phyloP scores from a whole-genome alignment of 2,113 vertebrate genomes.

The Clarias gariepinus region DNA sequence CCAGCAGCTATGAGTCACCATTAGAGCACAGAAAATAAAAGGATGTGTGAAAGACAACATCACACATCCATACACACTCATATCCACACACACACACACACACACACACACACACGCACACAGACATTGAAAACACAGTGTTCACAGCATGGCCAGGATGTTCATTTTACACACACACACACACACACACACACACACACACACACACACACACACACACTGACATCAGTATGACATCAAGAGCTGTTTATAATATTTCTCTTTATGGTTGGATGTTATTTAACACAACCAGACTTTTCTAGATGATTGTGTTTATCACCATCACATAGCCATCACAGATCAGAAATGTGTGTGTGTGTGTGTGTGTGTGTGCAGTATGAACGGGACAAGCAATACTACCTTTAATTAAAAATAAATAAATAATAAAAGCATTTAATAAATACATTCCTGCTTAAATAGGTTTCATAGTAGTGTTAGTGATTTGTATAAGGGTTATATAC shows the following conservation, averaged over 20 bases:
- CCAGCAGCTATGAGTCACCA: constrained; percentile 53
- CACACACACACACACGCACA: constrained; percentile 18
- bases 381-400: no score
- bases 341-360: neutral
- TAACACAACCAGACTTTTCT: neutral
- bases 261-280: neutral
- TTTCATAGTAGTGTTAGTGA: no score
- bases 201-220: constrained; percentile 3
- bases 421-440: no score
- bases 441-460: no score
- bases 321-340: neutral
- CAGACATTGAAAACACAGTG: neutral
- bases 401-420: no score
- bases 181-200: constrained; percentile 7
- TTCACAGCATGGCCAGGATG: neutral
- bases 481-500: no score
- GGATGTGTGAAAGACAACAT: constrained; percentile 38
- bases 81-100: constrained; percentile 10
- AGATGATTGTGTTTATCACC: neutral
- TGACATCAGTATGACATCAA: constrained; percentile 17
- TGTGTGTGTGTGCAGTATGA: neutral
- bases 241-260: neutral
- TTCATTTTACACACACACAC: constrained; percentile 3
- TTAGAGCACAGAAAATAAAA: constrained; percentile 43
- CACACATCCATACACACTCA: neutral